Percentiles rank a stretch among this genome's conserved stretches.
These are phyloP conservation scores for Campoplex capitator DNA, from an alignment of 2,888 invertebrate genomes.

Conservation along the genomic window DNA sequence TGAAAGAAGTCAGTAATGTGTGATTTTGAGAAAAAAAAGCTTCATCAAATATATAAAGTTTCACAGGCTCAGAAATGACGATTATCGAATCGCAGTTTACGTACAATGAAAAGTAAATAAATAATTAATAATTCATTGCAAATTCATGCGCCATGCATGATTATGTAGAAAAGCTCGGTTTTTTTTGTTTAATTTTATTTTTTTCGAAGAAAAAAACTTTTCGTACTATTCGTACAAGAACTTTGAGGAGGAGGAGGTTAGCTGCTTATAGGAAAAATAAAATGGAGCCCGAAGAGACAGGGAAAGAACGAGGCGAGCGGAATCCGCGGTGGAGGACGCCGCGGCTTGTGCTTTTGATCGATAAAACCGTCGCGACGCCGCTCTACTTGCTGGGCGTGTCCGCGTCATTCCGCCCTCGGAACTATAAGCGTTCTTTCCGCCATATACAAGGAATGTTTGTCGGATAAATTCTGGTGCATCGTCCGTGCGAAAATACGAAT, in stretches of 20 bases:
- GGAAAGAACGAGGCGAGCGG: conserved; percentile 33
- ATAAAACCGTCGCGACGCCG: conserved; percentile 83
- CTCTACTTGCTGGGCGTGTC: conserved; percentile 78
- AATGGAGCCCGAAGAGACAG: conserved; percentile 33
- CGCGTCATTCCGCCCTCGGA: conserved; percentile 72
- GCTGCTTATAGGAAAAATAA: conserved; percentile 23
- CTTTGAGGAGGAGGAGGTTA: not conserved
- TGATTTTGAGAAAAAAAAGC: no score
- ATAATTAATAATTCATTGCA: not conserved
- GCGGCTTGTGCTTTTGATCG: conserved; percentile 76
- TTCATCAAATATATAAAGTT: no score
- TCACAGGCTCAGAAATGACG: no score
- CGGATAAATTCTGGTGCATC: not conserved
- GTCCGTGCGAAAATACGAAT: not conserved
- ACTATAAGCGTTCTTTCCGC: conserved; percentile 40
- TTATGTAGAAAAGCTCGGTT: not conserved
- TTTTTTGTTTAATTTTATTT: not conserved
- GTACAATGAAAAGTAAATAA: no score
- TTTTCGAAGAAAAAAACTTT: not conserved
- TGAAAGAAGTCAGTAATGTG: no score
- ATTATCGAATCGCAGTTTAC: no score
- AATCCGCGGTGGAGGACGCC: conserved; percentile 37
- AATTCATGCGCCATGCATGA: not conserved
- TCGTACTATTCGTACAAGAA: not conserved
- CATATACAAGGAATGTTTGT: conserved; percentile 22